Evolutionary conservation across 2,888 invertebrate species (phyloP).

Genomic region (Drosophila algonquin): DNA sequence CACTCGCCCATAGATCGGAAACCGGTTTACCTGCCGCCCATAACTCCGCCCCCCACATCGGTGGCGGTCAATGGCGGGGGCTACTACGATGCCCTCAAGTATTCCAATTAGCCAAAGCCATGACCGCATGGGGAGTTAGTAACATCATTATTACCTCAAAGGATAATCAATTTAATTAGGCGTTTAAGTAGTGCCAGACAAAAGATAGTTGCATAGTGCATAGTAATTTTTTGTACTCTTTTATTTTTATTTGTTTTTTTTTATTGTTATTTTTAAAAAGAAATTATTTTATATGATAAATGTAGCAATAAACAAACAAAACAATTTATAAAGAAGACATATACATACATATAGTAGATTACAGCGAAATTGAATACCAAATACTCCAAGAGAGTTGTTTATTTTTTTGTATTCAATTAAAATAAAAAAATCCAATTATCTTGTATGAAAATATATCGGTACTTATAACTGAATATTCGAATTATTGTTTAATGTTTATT

Average conservation of each 20-base stretch:
- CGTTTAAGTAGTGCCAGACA: conserved; percentile 60
- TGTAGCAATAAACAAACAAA: conserved; percentile 24
- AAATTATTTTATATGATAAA: conserved; percentile 8
- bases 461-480: not conserved
- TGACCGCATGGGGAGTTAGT: not conserved
- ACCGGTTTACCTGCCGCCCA: conserved; percentile 80
- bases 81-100: conserved; percentile 81
- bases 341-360: not conserved
- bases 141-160: conserved; percentile 69
- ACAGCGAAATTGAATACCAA: not conserved
- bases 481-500: not conserved
- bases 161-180: conserved; percentile 61
- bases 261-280: not conserved
- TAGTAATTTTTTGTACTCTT: conserved; percentile 12
- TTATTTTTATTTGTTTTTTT: no score
- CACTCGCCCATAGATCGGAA: conserved; percentile 81
- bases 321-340: conserved; percentile 25
- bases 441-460: not conserved
- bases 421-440: no score
- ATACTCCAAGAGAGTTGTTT: not conserved
- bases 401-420: not conserved
- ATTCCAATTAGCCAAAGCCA: conserved; percentile 66
- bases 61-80: conserved; percentile 55
- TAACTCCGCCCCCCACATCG: conserved; percentile 77
- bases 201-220: conserved; percentile 53